Base-by-base conservation (phyloP, 2,888 invertebrate species). In the Watsonalla cultraria region DNA sequence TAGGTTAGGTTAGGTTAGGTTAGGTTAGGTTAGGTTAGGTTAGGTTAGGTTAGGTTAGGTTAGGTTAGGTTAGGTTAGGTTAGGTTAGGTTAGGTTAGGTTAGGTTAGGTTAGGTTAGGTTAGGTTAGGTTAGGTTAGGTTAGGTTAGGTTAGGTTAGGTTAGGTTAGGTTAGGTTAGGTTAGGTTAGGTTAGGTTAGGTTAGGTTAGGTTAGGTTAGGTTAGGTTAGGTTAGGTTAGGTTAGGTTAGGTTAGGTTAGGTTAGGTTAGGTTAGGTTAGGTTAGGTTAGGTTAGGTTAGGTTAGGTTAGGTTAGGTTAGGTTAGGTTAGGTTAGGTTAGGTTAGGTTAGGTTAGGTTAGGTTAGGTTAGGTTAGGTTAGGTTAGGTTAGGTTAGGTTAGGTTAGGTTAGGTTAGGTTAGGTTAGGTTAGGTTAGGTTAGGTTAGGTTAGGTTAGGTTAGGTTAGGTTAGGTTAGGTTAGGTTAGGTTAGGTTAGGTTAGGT, bases 1-100 rank as follows among this genome's bases (percentile, higher is more conserved):
- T 61, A 64, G 62, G 60, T 62, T 62, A 62, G 65, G 63, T 63
- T 62, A 65, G 65, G 62, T 65, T 62, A 62, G 62, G 62, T 65
- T 62, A 62, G 65, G 62, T 65, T 62, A 65, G 65, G 62, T 65
- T 62, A 65, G 65, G 61, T 65, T 62, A 62, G 61, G 64, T 61
- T 64, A 61, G 64, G 61, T 64, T 62, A 59, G 61, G 64, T 64
- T 62, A 59, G 61, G 59, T 62, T n/a, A 55, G 57, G 62, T 55
- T 61, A 54, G 58, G 57, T 58, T n/a, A n/a, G n/a, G n/a, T n/a
- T n/a, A n/a, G n/a, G n/a, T n/a, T n/a, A 61, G 58, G 61, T 60
- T 60, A 60, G 60, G 60, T 60, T 60, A n/a, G n/a, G n/a, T n/a
- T n/a, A n/a, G n/a, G 56, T 53, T 56, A 51, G 55, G 55, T 52